phyloP scores from a whole-genome alignment of 2,113 vertebrate genomes.

The Brachirus orientalis region DNA sequence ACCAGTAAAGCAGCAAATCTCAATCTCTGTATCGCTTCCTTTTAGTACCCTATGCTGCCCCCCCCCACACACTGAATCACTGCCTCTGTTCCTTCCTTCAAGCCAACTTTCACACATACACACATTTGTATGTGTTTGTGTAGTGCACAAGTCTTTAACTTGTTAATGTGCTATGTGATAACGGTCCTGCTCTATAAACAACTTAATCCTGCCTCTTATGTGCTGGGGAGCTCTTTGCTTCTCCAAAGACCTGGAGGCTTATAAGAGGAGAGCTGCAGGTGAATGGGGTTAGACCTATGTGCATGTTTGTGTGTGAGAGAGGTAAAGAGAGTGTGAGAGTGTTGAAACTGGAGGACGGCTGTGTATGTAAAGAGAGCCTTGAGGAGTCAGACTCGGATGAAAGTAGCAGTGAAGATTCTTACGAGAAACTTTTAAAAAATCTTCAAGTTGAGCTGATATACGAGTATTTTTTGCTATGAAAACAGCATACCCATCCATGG shows the following conservation, averaged over 20 bases:
- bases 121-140: conserved; percentile 8
- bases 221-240: conserved; percentile 34
- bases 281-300: background rate
- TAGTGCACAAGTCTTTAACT: conserved; percentile 35
- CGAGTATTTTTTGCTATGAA: background rate
- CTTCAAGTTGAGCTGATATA: background rate
- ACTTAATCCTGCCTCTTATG: conserved; percentile 57
- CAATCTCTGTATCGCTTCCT: conserved; percentile 51
- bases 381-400: conserved; percentile 3
- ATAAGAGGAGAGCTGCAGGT: conserved; percentile 35
- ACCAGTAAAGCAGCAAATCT: conserved; percentile 57
- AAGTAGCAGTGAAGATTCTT: background rate
- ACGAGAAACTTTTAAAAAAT: background rate
- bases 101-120: background rate
- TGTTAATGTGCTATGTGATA: conserved; percentile 55
- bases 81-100: conserved; percentile 3
- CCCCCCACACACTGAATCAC: conserved; percentile 10
- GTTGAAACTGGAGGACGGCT: no score
- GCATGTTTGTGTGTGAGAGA: background rate
- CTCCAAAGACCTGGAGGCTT: conserved; percentile 44
- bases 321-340: background rate
- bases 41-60: conserved; percentile 23
- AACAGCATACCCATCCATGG: background rate
- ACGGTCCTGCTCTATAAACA: conserved; percentile 50
- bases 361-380: background rate